Base-by-base conservation (phyloP, 2,797 vertebrate species). In the Parauchenoglanis punctatus region DNA sequence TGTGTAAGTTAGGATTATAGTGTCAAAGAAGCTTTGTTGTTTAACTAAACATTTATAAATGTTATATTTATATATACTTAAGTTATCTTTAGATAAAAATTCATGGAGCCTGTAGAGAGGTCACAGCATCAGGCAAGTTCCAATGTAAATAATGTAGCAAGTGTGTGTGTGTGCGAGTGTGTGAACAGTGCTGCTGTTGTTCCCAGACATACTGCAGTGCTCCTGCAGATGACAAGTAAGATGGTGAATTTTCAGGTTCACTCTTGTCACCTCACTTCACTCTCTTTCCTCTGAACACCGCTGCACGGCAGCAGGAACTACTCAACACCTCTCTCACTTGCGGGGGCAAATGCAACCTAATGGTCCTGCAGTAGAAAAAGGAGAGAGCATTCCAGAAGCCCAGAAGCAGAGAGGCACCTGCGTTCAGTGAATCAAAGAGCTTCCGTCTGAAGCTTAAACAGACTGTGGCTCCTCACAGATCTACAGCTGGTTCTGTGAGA, bases 381-480 rank as follows among this genome's bases (percentile, higher is more conserved):
- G 86, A 87, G 78, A 82, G 86, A 84, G 90, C 86, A 82, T 87
- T 85, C 58, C 56, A 61, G 54, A 80, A 80, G 91, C 92, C 18
- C 10, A 80, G 28, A 59, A 80, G 91, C 92, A 87, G 84, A 87
- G 82, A 88, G 58, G 80, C 72, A 85, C 86, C 90, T 89, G 67
- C 61, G 81, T 80, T 87, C 76, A 28, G 84, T 83, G 87, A 84
- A 80, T 75, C 73, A 81, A 90, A 84, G 88, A 84, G 88, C 15
- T 88, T 87, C 73, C 73, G 89, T 88, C 73, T 83, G 88, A 92
- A 87, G 88, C 80, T 83, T 77, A 87, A 91, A 87, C 88, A 89
- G 86, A 89, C 78, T 59, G 80, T 70, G 85, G 87, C 67, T 86
- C 82, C 61, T 88, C 82, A 80, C 65, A 75, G 83, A 82, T 85